Evolutionary conservation across 2,888 invertebrate genomes (phyloP).

Genomic region (Pachliopta kotzebuea): DNA sequence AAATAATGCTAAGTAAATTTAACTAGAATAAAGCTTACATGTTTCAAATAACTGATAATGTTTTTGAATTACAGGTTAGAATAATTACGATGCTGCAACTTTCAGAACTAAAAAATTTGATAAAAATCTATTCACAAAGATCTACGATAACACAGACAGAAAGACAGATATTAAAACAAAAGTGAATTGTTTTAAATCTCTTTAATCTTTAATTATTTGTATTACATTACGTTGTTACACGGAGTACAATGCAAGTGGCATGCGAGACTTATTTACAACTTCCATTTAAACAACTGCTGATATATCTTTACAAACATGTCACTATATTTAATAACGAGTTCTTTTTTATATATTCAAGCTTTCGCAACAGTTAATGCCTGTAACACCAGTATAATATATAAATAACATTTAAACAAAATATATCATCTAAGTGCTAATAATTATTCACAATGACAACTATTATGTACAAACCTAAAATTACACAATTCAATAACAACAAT

Average conservation of each 20-base stretch:
- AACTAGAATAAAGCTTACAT: no score
- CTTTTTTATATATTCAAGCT: background rate
- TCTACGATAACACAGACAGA: no score
- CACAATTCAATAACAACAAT: background rate
- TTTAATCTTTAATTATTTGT: background rate
- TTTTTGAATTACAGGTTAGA: no score
- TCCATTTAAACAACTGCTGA: background rate
- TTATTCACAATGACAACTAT: constrained; percentile 5
- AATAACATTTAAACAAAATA: constrained; percentile 7
- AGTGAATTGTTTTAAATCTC: background rate
- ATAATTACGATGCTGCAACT: no score
- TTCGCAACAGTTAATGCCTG: background rate
- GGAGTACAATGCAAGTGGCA: background rate
- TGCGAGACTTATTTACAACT: background rate
- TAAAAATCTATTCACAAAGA: no score
- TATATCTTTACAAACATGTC: background rate
- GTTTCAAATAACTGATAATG: no score
- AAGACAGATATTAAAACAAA: background rate
- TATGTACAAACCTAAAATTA: constrained; percentile 9
- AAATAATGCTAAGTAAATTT: no score
- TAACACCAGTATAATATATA: background rate
- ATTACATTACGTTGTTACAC: background rate
- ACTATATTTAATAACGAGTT: background rate
- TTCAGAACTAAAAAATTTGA: no score
- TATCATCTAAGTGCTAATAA: constrained; percentile 1